phyloP scores from a whole-genome alignment of 2,797 vertebrate species.

The Masticophis lateralis region DNA sequence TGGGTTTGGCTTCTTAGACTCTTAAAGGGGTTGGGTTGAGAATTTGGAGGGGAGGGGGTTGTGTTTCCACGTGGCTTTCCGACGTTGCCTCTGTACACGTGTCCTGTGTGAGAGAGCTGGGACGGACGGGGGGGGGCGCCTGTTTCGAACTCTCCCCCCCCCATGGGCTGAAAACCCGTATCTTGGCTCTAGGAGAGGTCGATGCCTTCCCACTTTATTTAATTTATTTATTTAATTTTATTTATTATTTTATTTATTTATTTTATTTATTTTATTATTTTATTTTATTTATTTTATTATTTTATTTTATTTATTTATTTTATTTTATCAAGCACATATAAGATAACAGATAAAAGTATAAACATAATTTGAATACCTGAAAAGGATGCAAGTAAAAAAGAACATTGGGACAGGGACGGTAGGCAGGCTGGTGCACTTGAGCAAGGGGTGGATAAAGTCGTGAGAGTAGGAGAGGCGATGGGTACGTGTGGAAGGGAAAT shows the following conservation, averaged over 20 bases:
- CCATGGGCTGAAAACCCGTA: not conserved
- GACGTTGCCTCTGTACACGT: not conserved
- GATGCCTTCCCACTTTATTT: not conserved
- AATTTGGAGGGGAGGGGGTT: not conserved
- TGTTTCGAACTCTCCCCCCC: rapidly evolving
- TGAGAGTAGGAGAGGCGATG: not conserved
- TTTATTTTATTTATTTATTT: too few species aligned
- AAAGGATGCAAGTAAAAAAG: too few species aligned
- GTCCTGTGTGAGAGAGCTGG: not conserved
- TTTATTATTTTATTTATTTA: too few species aligned
- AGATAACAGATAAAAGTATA: too few species aligned
- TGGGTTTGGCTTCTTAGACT: not conserved
- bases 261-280: too few species aligned
- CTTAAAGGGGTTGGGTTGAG: not conserved
- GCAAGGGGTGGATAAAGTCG: not conserved
- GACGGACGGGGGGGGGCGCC: not conserved
- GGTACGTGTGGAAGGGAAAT: not conserved
- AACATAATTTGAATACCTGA: too few species aligned
- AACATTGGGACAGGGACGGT: too few species aligned
- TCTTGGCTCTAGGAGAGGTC: not conserved
- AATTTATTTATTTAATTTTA: too few species aligned
- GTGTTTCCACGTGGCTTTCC: not conserved
- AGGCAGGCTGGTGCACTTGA: too few species aligned
- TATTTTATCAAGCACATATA: too few species aligned
- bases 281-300: too few species aligned